phyloP scores from a whole-genome alignment of 2,888 invertebrate species.

The Anaspis maculata region DNA sequence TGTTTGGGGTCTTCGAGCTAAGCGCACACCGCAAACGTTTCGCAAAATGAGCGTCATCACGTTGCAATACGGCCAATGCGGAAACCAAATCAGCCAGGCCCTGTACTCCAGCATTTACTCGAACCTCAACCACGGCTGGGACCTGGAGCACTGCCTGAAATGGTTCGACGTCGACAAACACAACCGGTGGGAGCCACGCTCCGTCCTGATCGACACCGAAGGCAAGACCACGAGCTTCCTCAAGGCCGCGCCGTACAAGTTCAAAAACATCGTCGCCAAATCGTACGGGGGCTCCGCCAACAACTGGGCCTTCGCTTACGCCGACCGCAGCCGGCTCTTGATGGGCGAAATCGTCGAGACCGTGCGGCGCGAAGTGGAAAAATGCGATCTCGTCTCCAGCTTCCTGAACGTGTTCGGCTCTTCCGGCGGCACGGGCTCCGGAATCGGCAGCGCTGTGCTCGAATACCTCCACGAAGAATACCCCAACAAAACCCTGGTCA shows the following conservation, averaged over 20 bases:
- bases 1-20: too few species aligned
- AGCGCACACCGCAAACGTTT: too few species aligned
- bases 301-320: constrained; percentile 49
- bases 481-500: constrained; percentile 41
- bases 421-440: constrained; percentile 49
- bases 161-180: constrained; percentile 42
- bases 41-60: constrained; percentile 42
- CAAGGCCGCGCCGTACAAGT: constrained; percentile 36
- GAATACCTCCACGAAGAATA: constrained; percentile 41
- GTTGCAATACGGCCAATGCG: constrained; percentile 49
- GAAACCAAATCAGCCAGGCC: constrained; percentile 46
- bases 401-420: constrained; percentile 44
- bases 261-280: constrained; percentile 39
- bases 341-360: constrained; percentile 35
- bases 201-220: constrained; percentile 14
- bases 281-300: constrained; percentile 45
- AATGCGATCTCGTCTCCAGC: constrained; percentile 38
- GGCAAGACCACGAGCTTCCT: constrained; percentile 26
- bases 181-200: constrained; percentile 37
- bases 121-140: constrained; percentile 37
- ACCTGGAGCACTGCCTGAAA: constrained; percentile 33
- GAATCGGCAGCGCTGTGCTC: constrained; percentile 43
- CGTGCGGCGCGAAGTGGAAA: constrained; percentile 41
- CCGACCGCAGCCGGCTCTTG: constrained; percentile 37
- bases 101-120: constrained; percentile 40